A percentile compares a stretch with the other conserved stretches of the same genome.
These are phyloP conservation scores for Trematomus bernacchii DNA, from an alignment of 2,797 vertebrate genomes.

Conservation along the genomic window DNA sequence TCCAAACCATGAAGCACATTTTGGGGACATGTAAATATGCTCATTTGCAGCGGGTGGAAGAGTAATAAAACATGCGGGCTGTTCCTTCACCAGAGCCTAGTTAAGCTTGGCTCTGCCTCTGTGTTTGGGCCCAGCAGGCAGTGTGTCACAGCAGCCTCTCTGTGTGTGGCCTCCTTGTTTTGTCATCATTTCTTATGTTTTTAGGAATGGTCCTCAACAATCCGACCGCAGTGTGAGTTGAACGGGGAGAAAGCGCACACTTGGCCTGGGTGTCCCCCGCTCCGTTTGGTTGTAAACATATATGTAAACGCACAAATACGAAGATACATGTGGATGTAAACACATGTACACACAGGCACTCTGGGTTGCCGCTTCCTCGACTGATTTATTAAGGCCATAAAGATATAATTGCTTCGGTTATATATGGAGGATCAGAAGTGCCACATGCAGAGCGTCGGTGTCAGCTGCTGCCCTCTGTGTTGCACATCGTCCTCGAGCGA, in stretches of 20 bases:
- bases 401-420: constrained; percentile 67
- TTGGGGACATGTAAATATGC: constrained; percentile 54
- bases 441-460: constrained; percentile 44
- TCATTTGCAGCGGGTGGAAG: constrained; percentile 58
- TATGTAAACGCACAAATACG: constrained; percentile 50
- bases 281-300: constrained; percentile 60
- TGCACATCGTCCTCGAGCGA: constrained; percentile 58
- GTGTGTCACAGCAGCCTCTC: constrained; percentile 72
- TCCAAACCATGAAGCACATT: constrained; percentile 37
- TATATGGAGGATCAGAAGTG: constrained; percentile 64
- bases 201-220: constrained; percentile 82
- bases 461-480: constrained; percentile 58
- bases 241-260: constrained; percentile 58
- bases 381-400: constrained; percentile 59
- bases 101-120: constrained; percentile 61
- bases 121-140: constrained; percentile 69
- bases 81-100: constrained; percentile 43
- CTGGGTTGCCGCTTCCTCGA: constrained; percentile 8
- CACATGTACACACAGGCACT: constrained; percentile 36
- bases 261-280: constrained; percentile 51
- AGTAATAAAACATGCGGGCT: constrained; percentile 60
- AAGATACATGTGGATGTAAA: constrained; percentile 54
- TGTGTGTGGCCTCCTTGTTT: constrained; percentile 86
- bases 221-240: constrained; percentile 73
- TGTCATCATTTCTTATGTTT: constrained; percentile 84